Base-by-base conservation (phyloP, 2,113 vertebrate species). In the Cnemophilus loriae region DNA sequence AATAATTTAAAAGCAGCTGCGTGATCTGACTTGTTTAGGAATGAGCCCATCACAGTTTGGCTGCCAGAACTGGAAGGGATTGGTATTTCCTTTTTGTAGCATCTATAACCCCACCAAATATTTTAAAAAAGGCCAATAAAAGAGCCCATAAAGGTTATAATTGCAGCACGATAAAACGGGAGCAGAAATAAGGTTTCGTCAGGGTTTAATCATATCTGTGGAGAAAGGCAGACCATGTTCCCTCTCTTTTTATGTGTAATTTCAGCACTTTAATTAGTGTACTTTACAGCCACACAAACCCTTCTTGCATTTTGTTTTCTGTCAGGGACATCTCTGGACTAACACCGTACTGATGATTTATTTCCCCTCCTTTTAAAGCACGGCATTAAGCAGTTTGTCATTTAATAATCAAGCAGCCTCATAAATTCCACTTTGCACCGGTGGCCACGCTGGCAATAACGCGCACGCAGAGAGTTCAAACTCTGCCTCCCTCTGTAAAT, bases 211-310 rank as follows among this genome's bases (percentile, higher is more conserved):
- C 56, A 33, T 22, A 77, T 16, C 60, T 3, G 63, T 2, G 42
- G 32, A 71, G 30, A 80, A 74, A 80, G 12, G 35, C 83, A 81
- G 52, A 80, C 21, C 23, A 47, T 12, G 33, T 61, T 65, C 44
- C 23, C 53, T 32, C 55, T 53, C 61, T 46, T 75, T 79, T 88
- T 52, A 84, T 20, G 26, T 64, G 19, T 22, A 41, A 90, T 92
- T 86, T 46, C 47, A 78, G 44, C 69, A n/a, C 65, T 93, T 95
- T 89, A 93, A 87, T 90, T 88, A 94, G 55, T 11, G 47, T 74
- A 9, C 17, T 85, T 75, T 69, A 78, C 55, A 90, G 28, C 35
- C 68, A 76, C 16, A n/a, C 22, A 81, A 86, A 44, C 21, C 56
- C 44, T 78, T 61, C 27, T 53, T 76, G 91, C 55, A 67, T 37